Base-by-base conservation (phyloP, 1,140 invertebrate genomes). In the Pemphigus obesinymphae region DNA sequence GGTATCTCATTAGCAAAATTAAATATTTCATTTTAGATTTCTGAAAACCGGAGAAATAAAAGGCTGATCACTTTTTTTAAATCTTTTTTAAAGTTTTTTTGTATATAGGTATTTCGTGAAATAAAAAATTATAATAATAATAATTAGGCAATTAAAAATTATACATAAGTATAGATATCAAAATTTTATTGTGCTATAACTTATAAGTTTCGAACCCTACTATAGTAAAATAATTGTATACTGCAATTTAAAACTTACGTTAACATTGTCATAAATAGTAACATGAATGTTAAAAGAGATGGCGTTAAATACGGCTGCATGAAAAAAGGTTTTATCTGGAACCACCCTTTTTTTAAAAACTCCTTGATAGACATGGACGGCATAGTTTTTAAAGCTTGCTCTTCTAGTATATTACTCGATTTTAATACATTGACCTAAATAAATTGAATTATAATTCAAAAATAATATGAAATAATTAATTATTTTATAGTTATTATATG, bases 321-420 rank as follows among this genome's bases (percentile, higher is more conserved):
- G 23, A 70, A 70, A 26, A 70, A 70, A 43, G 66, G 66, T 70
- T 70, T 43, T 45, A 70, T 70, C 45, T 70, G 66, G 3, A 31
- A 29, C 66, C 66, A 70, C 3, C 66, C 66, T 43, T 70, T 70
- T 45, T 17, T 45, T 26, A 70, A 17, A 45, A 70, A 70, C 29
- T 70, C 40, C 6, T 5, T 26, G 17, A 70, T 3, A 45, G 66
- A 17, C 11, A 45, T 23, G 1, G 66, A 70, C 17, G 66, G 66
- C 23, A 70, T 45, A 11, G 66, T 26, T 26, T 70, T 70, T 70
- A 70, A 70, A 3, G 66, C 26, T 45, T 45, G 37, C 23, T 43
- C 37, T 70, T 70, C 66, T 43, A 26, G 7, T 29, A 70, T 29
- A 7, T 45, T n/a, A n/a, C n/a, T 37, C 23, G 66, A 70, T 70